A percentile compares a stretch with the other conserved stretches of the same genome.
Evolutionary conservation across 53 echinoderm and acorn worm species (phyloP).

Genomic region (Paelopatides confundens): DNA sequence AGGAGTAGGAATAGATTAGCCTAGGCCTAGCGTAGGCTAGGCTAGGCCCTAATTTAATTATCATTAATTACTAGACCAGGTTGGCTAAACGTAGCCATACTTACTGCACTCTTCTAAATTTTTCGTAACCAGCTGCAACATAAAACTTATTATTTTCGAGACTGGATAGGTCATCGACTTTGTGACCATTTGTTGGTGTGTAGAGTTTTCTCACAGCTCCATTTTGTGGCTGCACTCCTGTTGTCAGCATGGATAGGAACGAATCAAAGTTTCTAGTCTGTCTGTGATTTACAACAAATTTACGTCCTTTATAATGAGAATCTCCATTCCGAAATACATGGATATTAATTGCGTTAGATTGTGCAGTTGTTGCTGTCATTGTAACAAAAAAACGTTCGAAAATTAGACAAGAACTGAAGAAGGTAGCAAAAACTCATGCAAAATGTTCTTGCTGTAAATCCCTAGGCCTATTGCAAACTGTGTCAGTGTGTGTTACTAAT

Average conservation of each 20-base stretch:
- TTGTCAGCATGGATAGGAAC: conserved; percentile 87
- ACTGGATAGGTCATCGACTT: conserved; percentile 69
- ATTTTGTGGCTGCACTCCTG: conserved; percentile 67
- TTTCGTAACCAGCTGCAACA: conserved; percentile 86
- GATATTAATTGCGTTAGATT: conserved; percentile 69
- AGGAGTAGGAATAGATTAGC: too few species aligned
- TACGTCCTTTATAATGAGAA: conserved; percentile 73
- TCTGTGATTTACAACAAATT: conserved; percentile 83
- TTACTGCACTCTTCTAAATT: conserved; percentile 87
- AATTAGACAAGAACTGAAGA: too few species aligned
- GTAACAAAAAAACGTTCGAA: too few species aligned
- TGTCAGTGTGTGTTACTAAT: too few species aligned
- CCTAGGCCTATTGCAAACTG: too few species aligned
- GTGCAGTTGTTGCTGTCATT: conserved; percentile 31
- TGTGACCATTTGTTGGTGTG: conserved; percentile 82
- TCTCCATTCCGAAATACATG: conserved; percentile 94
- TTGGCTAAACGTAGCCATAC: conserved; percentile 48
- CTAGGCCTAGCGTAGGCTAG: too few species aligned
- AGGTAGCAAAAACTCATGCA: too few species aligned
- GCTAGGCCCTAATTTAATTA: neutral
- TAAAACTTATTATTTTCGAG: conserved; percentile 87
- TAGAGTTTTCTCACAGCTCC: conserved; percentile 80
- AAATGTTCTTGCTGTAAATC: too few species aligned
- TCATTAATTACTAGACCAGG: too few species aligned
- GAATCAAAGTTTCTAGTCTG: conserved; percentile 85